These are phyloP conservation scores for Formicarius rufipectus DNA, from an alignment of 2,113 vertebrate species.

Conservation along the genomic window DNA sequence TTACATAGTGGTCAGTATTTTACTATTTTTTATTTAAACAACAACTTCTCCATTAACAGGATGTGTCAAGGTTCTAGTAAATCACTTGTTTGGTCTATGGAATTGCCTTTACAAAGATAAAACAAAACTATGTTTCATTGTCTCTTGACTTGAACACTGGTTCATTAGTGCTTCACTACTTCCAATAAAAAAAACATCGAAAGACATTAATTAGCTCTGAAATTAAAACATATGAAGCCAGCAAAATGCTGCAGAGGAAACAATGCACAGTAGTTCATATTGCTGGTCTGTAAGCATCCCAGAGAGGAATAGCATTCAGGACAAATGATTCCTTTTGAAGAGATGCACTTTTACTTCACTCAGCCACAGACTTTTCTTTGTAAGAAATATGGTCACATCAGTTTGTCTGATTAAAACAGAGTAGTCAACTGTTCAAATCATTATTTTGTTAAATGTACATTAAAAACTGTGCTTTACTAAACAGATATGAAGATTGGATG, in stretches of 20 bases:
- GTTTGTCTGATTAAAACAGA: slow-evolving; percentile 34
- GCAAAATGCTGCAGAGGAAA: not conserved
- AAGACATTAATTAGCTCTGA: slow-evolving; percentile 44
- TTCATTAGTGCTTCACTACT: slow-evolving; percentile 2
- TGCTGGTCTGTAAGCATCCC: not conserved
- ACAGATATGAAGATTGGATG: not conserved
- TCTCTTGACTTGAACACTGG: not conserved
- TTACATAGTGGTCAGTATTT: not conserved
- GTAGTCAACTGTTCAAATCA: slow-evolving; percentile 19
- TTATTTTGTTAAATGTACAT: slow-evolving; percentile 44
- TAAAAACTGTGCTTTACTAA: slow-evolving; percentile 35
- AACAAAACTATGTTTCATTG: not conserved
- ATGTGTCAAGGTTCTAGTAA: not conserved
- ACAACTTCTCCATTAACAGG: not conserved
- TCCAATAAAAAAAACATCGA: slow-evolving; percentile 29
- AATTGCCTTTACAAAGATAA: not conserved
- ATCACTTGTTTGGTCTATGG: not conserved
- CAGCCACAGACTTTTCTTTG: not conserved
- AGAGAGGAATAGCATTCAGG: not conserved
- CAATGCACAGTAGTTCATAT: not conserved
- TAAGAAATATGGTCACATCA: slow-evolving; percentile 29
- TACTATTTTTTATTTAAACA: not conserved
- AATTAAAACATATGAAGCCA: slow-evolving; percentile 39
- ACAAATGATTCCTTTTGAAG: not conserved
- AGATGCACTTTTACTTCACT: not conserved